Conservation (phyloP, 92 coral and sea anemone genomes). For the Hydrozoanthus gracilis region DNA sequence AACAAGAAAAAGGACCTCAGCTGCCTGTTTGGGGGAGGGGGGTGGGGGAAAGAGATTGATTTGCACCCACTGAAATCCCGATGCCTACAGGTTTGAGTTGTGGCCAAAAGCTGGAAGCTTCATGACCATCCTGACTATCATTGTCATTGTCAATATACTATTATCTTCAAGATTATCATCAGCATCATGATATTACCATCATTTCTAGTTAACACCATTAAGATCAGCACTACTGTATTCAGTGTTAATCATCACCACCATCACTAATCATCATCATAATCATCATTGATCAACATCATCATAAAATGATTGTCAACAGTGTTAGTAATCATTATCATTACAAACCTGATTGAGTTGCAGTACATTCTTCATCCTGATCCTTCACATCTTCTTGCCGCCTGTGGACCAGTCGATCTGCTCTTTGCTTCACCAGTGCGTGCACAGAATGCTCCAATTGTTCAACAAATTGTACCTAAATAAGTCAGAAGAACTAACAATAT, state of each 20-base stretch:
- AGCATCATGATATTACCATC: not conserved
- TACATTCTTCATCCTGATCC: conserved; percentile 93
- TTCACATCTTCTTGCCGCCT: conserved; percentile 94
- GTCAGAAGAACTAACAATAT: conserved; percentile 25
- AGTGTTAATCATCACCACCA: not conserved
- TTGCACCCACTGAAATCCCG: no score
- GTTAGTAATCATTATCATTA: not conserved
- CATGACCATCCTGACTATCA: not conserved
- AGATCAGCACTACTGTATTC: not conserved
- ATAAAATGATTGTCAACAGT: not conserved
- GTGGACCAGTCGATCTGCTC: conserved; percentile 86
- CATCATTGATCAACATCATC: not conserved
- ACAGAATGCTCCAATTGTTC: conserved; percentile 82
- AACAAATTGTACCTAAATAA: conserved; percentile 74
- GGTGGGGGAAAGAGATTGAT: no score
- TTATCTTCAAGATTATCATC: not conserved
- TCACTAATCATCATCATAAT: not conserved
- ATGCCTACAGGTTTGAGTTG: no score
- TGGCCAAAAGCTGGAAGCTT: not conserved
- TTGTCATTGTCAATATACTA: not conserved
- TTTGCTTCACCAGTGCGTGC: conserved; percentile 80
- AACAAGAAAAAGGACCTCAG: no score
- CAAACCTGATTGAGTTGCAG: conserved; percentile 87
- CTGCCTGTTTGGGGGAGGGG: no score
- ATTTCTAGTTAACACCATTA: not conserved